These are phyloP conservation scores for Pseudochirops corinnae DNA, from an alignment of 2,797 vertebrate species.

Conservation along the genomic window DNA sequence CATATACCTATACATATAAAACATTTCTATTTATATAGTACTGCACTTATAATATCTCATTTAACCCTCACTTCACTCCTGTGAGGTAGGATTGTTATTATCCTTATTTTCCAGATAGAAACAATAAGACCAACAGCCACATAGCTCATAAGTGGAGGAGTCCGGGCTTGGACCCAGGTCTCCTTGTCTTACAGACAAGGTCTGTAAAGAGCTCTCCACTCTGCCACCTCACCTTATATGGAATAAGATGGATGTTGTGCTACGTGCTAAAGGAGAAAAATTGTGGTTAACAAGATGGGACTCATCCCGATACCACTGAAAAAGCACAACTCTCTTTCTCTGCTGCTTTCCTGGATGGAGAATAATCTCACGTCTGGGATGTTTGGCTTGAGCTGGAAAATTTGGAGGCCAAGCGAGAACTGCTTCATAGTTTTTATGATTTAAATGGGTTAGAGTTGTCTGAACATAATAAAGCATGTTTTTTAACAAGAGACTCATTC, in stretches of 20 bases:
- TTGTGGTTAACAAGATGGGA: not conserved
- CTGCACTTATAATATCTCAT: not conserved
- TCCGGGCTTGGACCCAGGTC: not conserved
- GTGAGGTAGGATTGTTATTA: not conserved
- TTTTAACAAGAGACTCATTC: constrained; percentile 32
- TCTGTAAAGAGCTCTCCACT: not conserved
- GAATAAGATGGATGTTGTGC: not conserved
- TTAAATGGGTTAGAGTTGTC: not conserved
- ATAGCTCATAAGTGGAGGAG: not conserved
- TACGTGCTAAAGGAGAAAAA: not conserved
- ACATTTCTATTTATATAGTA: not conserved
- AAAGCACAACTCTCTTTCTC: not conserved
- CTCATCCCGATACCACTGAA: not conserved
- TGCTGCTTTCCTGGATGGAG: constrained; percentile 1
- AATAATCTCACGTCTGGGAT: not conserved
- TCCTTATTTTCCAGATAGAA: not conserved
- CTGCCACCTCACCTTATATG: not conserved
- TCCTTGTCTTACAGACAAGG: not conserved
- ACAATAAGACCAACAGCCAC: not conserved
- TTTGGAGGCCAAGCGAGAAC: not conserved
- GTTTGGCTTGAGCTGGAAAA: not conserved
- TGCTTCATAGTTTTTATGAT: not conserved
- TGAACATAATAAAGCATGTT: constrained; percentile 10
- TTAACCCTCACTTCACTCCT: not conserved
- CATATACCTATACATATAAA: not conserved